Percentiles rank a stretch among this genome's conserved stretches.
These are phyloP conservation scores for Matsumurasca onukii DNA, from an alignment of 1,140 invertebrate genomes.

Conservation along the genomic window DNA sequence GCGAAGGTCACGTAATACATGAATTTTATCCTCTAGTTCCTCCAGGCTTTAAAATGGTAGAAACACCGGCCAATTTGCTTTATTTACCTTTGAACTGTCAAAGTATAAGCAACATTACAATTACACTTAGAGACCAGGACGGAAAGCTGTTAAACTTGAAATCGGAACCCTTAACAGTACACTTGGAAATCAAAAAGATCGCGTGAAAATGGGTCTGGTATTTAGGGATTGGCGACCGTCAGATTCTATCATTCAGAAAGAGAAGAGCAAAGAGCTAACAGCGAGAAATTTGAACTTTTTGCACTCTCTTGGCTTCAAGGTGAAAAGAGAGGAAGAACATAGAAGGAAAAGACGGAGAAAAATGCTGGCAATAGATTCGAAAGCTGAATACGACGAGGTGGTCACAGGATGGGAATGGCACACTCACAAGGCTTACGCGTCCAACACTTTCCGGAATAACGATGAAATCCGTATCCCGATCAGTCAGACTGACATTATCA, in stretches of 20 bases:
- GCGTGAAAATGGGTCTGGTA: constrained; percentile 24
- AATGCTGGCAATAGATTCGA: constrained; percentile 38
- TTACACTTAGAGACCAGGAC: constrained; percentile 37
- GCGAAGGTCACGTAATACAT: constrained; percentile 42
- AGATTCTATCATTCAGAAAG: neutral
- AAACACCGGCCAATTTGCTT: constrained; percentile 36
- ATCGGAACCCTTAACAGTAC: constrained; percentile 34
- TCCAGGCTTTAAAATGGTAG: constrained; percentile 42
- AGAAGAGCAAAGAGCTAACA: constrained; percentile 27
- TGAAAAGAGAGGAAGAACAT: no score
- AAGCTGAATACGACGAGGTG: constrained; percentile 39
- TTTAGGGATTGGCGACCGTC: neutral
- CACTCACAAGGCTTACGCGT: constrained; percentile 44
- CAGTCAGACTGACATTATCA: constrained; percentile 47
- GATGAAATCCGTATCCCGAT: constrained; percentile 43
- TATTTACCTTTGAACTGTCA: constrained; percentile 35
- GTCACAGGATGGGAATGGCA: constrained; percentile 46
- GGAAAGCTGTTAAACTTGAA: constrained; percentile 36
- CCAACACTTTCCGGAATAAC: constrained; percentile 40
- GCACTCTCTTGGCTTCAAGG: constrained; percentile 37
- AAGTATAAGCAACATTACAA: constrained; percentile 27
- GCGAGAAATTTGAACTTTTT: constrained; percentile 38
- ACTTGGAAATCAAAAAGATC: constrained; percentile 35
- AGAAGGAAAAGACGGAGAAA: no score
- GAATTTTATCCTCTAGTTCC: constrained; percentile 42